A percentile compares a stretch with the other conserved stretches of the same genome.
Evolutionary conservation across 2,888 invertebrate species (phyloP).

Genomic region (Rhodophaea formosa): DNA sequence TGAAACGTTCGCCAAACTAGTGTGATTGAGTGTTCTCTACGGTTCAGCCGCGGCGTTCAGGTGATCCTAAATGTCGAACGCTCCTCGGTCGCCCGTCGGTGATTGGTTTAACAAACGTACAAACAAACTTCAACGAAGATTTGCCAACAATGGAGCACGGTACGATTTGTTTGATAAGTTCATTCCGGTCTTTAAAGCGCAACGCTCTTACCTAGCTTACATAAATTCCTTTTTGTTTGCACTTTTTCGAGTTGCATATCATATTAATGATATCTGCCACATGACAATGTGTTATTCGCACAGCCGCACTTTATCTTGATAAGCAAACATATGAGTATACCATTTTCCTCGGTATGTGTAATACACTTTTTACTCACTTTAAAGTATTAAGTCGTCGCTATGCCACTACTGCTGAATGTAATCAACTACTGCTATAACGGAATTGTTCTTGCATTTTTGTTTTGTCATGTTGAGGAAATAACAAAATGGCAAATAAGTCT

Average conservation of each 20-base stretch:
- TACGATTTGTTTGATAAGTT: conserved; percentile 48
- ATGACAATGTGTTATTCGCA: background rate
- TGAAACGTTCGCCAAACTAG: conserved; percentile 42
- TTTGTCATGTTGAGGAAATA: background rate
- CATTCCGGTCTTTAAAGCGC: conserved; percentile 35
- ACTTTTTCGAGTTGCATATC: background rate
- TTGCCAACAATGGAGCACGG: conserved; percentile 72
- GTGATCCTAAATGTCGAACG: conserved; percentile 64
- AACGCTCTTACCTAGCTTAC: conserved; percentile 26
- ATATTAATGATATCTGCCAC: conserved; percentile 1
- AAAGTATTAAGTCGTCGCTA: background rate
- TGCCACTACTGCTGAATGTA: background rate
- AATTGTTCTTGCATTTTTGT: background rate
- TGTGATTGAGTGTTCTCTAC: conserved; percentile 50
- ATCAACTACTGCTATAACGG: background rate
- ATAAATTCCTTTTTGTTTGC: conserved; percentile 7
- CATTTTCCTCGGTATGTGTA: background rate
- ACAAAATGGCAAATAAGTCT: background rate
- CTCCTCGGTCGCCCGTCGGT: conserved; percentile 62
- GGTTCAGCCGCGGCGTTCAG: conserved; percentile 41
- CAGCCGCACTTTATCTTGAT: background rate
- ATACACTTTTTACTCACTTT: background rate
- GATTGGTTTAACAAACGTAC: conserved; percentile 70
- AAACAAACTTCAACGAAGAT: conserved; percentile 61
- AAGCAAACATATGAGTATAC: background rate